Conservation (phyloP, 2,888 invertebrate genomes). For the Helleia helle region DNA sequence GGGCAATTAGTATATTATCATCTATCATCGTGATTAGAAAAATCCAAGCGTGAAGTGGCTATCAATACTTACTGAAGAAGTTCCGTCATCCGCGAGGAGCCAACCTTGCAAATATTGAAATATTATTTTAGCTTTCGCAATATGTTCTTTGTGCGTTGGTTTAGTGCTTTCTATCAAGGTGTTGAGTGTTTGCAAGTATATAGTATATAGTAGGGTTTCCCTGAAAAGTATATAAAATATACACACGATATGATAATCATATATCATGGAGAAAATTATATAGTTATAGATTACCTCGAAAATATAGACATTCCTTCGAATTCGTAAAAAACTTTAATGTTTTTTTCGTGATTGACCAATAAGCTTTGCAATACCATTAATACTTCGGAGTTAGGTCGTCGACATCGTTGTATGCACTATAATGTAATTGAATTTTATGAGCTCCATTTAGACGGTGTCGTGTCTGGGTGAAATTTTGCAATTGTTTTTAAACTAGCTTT, state of each 20-base stretch:
- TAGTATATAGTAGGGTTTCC: constrained; percentile 33
- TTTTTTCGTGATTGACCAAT: constrained; percentile 36
- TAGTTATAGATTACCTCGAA: constrained; percentile 47
- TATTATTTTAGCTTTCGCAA: constrained; percentile 24
- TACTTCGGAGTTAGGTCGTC: constrained; percentile 33
- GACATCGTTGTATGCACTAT: constrained; percentile 44
- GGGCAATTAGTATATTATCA: too few species aligned
- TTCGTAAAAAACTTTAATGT: constrained; percentile 40
- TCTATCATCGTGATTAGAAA: too few species aligned
- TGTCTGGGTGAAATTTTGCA: too few species aligned
- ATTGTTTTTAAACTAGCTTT: too few species aligned
- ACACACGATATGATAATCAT: too few species aligned
- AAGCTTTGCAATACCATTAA: constrained; percentile 44
- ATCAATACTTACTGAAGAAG: constrained; percentile 44
- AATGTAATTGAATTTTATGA: constrained; percentile 16
- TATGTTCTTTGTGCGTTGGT: constrained; percentile 8
- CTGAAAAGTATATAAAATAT: too few species aligned
- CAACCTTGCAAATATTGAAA: constrained; percentile 29
- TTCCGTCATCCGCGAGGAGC: constrained; percentile 31
- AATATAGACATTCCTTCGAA: constrained; percentile 44
- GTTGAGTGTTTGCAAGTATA: constrained; percentile 43
- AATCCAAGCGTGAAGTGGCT: too few species aligned
- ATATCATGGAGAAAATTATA: too few species aligned
- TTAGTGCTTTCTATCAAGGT: constrained; percentile 33
- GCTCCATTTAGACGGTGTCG: too few species aligned